Conservation (phyloP, 2,113 vertebrate species). For the Galbula dea region DNA sequence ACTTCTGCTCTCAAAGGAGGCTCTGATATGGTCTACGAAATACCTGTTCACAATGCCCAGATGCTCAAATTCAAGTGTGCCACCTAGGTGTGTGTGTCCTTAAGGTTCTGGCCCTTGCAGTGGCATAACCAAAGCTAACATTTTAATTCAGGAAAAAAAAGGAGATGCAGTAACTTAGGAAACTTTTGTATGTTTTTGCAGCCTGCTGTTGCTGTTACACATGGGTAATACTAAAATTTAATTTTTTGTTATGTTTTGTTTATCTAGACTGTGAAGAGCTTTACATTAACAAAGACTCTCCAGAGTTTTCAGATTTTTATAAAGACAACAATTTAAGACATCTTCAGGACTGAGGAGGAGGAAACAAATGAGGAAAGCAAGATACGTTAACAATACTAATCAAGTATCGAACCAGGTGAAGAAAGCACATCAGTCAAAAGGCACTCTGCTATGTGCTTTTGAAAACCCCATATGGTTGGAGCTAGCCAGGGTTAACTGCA, state of each 20-base stretch:
- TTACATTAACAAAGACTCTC: background rate
- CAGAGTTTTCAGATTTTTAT: background rate
- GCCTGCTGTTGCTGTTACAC: background rate
- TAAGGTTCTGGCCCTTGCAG: background rate
- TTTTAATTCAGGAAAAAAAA: background rate
- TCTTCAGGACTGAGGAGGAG: background rate
- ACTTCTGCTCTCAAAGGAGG: background rate
- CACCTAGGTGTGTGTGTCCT: background rate
- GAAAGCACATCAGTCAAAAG: background rate
- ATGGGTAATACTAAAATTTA: background rate
- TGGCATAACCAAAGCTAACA: background rate
- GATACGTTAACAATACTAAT: background rate
- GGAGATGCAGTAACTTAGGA: background rate
- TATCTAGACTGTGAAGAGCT: background rate
- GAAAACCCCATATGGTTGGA: background rate
- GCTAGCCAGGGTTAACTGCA: background rate
- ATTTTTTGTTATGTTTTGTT: background rate
- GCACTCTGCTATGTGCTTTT: background rate
- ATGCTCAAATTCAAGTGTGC: background rate
- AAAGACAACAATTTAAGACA: background rate
- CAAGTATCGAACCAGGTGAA: background rate
- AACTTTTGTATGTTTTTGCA: background rate
- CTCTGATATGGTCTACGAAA: background rate
- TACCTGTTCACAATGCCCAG: background rate
- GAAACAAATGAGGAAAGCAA: background rate